phyloP scores from a whole-genome alignment of 2,797 vertebrate genomes.

The Hypotaenidia philippensis region DNA sequence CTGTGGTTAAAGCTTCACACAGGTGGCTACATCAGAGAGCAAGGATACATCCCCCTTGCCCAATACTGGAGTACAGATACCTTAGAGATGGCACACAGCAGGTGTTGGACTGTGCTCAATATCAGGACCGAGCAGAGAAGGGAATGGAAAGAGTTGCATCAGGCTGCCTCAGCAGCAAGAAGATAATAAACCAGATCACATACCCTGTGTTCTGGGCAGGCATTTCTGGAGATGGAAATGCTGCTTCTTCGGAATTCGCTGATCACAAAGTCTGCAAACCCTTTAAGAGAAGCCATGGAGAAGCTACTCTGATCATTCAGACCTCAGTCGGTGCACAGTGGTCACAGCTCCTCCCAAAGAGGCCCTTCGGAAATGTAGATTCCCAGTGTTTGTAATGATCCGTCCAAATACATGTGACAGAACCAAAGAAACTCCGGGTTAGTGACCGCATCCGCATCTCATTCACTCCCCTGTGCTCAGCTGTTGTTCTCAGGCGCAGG shows the following conservation, averaged over 20 bases:
- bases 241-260: not conserved
- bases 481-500: not conserved
- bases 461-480: not conserved
- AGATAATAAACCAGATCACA: not conserved
- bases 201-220: not conserved
- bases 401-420: not conserved
- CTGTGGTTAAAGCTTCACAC: not conserved
- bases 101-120: not conserved
- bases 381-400: not conserved
- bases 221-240: not conserved
- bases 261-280: not conserved
- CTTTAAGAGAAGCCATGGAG: not conserved
- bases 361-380: not conserved
- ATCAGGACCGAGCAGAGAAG: not conserved
- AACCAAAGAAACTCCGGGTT: not conserved
- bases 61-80: not conserved
- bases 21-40: not conserved
- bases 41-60: not conserved
- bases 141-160: not conserved
- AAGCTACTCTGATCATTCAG: not conserved
- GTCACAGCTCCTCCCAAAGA: not conserved
- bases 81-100: not conserved
- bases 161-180: not conserved
- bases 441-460: not conserved
- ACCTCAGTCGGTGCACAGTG: not conserved